Percentiles rank a stretch among this genome's conserved stretches.
These are phyloP conservation scores for Sebastes baramenuke DNA, from an alignment of 2,797 vertebrate genomes.

Conservation along the genomic window DNA sequence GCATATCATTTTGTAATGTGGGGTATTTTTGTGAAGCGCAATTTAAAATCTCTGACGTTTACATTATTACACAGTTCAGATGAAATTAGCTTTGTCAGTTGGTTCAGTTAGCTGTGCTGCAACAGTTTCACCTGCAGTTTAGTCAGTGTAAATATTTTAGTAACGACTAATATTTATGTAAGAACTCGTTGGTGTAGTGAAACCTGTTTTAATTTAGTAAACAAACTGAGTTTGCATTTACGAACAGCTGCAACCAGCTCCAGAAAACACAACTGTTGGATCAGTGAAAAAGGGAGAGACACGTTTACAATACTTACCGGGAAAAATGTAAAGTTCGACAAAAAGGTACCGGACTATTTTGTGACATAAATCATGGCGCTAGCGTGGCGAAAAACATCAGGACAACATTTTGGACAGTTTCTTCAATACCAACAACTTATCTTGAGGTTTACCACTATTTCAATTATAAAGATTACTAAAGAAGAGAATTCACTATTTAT, in stretches of 20 bases:
- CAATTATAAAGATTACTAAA: neutral
- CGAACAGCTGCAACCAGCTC: neutral
- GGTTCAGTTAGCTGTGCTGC: neutral
- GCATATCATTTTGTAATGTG: neutral
- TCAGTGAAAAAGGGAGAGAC: neutral
- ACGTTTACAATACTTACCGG: neutral
- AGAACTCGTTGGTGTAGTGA: neutral
- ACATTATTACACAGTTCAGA: neutral
- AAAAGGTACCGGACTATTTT: neutral
- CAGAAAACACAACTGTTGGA: neutral
- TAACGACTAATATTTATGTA: neutral
- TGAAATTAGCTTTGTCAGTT: neutral
- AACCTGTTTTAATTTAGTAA: neutral
- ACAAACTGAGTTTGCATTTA: neutral
- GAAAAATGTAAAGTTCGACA: neutral
- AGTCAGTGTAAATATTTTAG: neutral
- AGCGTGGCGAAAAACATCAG: constrained; percentile 31
- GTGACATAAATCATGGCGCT: constrained; percentile 6
- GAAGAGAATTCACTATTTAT: constrained; percentile 10
- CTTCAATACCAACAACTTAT: neutral
- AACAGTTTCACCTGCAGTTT: neutral
- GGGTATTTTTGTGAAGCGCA: neutral
- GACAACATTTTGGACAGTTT: constrained; percentile 5
- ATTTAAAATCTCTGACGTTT: neutral
- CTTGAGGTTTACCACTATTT: constrained; percentile 26